Evolutionary conservation across 2,797 vertebrate species (phyloP).

Genomic region (Mormyrops attenuatus): DNA sequence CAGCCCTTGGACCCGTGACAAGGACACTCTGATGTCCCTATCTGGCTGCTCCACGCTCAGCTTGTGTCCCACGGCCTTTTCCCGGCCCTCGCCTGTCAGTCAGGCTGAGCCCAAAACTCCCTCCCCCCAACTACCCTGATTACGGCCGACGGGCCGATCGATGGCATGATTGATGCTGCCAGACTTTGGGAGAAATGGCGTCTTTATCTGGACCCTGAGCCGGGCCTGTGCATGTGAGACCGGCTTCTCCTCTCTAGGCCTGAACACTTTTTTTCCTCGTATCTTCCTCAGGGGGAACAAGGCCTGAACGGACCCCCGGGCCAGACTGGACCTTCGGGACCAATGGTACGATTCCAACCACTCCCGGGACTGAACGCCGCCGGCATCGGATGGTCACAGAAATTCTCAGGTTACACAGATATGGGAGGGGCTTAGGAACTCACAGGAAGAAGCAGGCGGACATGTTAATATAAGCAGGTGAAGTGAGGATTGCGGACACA

Average conservation of each 20-base stretch:
- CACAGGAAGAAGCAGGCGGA: not conserved
- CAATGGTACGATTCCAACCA: slow-evolving; percentile 65
- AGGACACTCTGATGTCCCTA: slow-evolving; percentile 11
- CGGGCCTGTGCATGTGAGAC: not conserved
- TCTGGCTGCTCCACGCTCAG: not conserved
- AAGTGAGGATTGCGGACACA: no score
- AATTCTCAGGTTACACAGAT: not conserved
- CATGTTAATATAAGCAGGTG: not conserved
- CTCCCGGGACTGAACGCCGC: not conserved
- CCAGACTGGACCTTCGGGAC: slow-evolving; percentile 78
- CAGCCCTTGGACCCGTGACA: not conserved
- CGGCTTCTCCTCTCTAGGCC: not conserved
- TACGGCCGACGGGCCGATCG: not conserved
- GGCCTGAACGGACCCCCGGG: slow-evolving; percentile 78
- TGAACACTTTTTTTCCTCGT: slow-evolving; percentile 7
- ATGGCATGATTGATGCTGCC: not conserved
- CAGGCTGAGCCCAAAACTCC: not conserved
- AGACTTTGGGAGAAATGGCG: not conserved
- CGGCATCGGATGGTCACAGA: not conserved
- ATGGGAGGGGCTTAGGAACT: not conserved
- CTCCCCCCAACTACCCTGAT: not conserved
- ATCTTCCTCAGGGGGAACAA: slow-evolving; percentile 72
- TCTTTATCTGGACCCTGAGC: not conserved
- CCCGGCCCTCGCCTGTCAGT: not conserved
- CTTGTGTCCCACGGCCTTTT: not conserved